Percentiles rank a stretch among this genome's conserved stretches.
These are phyloP conservation scores for Nebria brevicollis DNA, from an alignment of 2,888 invertebrate genomes.

Conservation along the genomic window DNA sequence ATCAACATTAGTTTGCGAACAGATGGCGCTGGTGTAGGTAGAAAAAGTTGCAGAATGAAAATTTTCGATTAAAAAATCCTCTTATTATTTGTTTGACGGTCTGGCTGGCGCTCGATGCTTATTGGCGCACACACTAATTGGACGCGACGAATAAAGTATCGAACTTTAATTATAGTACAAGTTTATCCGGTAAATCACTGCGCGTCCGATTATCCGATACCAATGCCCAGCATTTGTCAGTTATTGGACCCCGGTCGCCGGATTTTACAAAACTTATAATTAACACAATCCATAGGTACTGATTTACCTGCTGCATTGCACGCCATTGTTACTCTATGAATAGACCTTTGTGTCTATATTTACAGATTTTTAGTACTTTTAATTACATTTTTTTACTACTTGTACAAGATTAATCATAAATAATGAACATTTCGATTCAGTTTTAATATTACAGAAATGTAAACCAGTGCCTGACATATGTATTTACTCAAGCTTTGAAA, in stretches of 20 bases:
- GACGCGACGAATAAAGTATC: slow-evolving; percentile 1
- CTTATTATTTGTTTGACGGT: background rate
- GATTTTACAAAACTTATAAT: background rate
- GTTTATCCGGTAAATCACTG: background rate
- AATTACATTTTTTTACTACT: background rate
- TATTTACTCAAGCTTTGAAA: too few relatives aligned
- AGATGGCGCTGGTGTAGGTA: background rate
- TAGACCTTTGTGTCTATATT: background rate
- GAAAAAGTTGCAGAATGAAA: background rate
- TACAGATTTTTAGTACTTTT: background rate
- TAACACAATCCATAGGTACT: background rate
- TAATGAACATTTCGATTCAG: too few relatives aligned
- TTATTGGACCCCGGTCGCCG: background rate
- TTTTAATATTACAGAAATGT: too few relatives aligned
- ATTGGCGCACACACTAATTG: background rate
- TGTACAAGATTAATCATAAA: too few relatives aligned
- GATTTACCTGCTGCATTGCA: background rate
- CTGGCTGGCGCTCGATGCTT: background rate
- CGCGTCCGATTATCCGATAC: background rate
- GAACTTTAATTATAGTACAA: background rate
- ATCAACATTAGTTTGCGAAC: background rate
- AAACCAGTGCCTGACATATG: too few relatives aligned
- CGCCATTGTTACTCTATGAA: background rate
- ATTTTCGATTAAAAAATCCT: background rate
- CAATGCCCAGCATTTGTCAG: too few relatives aligned